These are phyloP conservation scores for Solenodon paradoxus DNA, from an alignment of 2,113 vertebrate genomes.

Conservation along the genomic window DNA sequence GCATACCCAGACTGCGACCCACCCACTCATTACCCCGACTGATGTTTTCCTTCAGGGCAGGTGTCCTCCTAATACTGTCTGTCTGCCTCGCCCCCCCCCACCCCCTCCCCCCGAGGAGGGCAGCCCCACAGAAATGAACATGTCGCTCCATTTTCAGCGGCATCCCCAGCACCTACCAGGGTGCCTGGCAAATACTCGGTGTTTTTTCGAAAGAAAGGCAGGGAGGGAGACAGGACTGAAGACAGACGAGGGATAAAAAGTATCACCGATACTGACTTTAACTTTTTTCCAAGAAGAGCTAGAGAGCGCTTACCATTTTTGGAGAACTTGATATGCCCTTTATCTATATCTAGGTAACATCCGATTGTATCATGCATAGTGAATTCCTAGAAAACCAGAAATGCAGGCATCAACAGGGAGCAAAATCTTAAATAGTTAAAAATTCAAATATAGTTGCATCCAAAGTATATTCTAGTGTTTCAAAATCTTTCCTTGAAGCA, in stretches of 20 bases:
- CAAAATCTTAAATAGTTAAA: neutral
- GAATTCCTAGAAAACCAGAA: conserved; percentile 88
- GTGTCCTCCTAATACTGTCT: neutral
- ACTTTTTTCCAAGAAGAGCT: neutral
- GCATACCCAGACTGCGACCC: too few species aligned
- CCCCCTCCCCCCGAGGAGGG: neutral
- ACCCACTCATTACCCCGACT: neutral
- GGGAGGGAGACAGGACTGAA: neutral
- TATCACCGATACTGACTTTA: neutral
- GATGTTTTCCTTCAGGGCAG: neutral
- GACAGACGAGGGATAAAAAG: neutral
- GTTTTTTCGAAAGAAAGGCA: neutral
- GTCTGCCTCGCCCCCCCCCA: neutral
- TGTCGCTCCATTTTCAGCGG: neutral
- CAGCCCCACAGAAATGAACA: neutral
- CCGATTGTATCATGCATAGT: conserved; percentile 98
- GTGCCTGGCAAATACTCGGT: neutral
- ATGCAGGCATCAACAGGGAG: neutral
- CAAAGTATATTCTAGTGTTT: neutral
- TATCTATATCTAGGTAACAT: conserved; percentile 93
- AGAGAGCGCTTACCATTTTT: conserved; percentile 89
- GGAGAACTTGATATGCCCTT: conserved; percentile 90
- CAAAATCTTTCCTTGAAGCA: neutral
- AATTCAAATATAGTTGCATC: neutral
- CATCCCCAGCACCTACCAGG: neutral